Base-by-base conservation (phyloP, 1,140 invertebrate genomes). In the Euwallacea similis region DNA sequence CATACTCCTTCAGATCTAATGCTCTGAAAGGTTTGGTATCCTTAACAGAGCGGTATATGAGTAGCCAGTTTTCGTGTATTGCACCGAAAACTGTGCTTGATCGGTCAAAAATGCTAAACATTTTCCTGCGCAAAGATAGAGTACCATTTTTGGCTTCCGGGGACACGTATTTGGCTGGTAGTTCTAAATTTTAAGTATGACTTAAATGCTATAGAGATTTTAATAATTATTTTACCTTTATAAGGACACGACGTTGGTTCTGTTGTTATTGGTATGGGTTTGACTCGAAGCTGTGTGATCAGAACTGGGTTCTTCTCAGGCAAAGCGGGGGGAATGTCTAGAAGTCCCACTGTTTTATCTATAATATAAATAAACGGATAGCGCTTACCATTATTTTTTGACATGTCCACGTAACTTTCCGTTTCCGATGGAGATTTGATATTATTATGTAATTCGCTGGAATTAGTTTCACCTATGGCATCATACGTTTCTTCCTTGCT, bases 51-150 rank as follows among this genome's bases (percentile, higher is more conserved):
- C 42, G 43, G 21, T 67, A 67, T 6, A 67, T 11, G 9, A 67
- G 43, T 7, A 67, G 33, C 53, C 54, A 66, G 47, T 67, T 58
- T 46, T 47, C 55, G 10, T 59, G 54, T n/a, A 67, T 42, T 67
- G 44, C 66, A 33, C 54, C 42, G 42, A 16, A 67, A 21, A 67
- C 55, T 59, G 58, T 67, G n/a, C 9, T 46, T 8, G 44, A 60
- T 8, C 54, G 11, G 33, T 67, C 55, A 7, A 67, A 59, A 11
- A 67, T 67, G 42, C 15, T 59, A 10, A 67, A 67, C 15, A 67
- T 41, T 59, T 58, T 67, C 15, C 56, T 58, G n/a, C 44, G 66
- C 42, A 58, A 21, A 8, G 43, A 60, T 33, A 67, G 42, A n/a
- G 66, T 33, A 0, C 66, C 66, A 9, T 60, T n/a, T 59, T 67